Evolutionary conservation across 1,140 invertebrate species (phyloP).

Genomic region (Steinernema khuongi): DNA sequence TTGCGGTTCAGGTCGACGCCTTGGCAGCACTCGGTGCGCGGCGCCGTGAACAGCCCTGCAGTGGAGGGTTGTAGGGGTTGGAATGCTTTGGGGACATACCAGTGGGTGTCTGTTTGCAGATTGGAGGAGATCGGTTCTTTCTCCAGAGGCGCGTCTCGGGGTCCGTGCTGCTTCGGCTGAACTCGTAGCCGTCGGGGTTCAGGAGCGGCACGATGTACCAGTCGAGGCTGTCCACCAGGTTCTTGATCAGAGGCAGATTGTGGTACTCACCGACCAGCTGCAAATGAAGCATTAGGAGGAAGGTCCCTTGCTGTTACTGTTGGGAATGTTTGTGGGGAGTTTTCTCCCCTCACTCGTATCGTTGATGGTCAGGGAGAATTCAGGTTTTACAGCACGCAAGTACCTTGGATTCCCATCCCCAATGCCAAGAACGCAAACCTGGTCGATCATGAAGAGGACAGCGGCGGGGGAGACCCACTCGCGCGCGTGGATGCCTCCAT

Average conservation of each 20-base stretch:
- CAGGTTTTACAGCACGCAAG: neutral
- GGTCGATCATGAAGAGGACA: constrained; percentile 60
- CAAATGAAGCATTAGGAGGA: constrained; percentile 20
- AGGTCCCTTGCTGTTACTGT: neutral
- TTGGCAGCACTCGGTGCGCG: constrained; percentile 52
- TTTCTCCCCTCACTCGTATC: neutral
- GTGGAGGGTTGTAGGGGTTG: neutral
- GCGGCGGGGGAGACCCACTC: constrained; percentile 62
- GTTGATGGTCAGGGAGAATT: neutral
- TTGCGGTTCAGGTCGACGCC: constrained; percentile 52
- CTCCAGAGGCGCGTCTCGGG: constrained; percentile 55
- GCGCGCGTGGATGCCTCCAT: constrained; percentile 61
- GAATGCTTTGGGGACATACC: neutral
- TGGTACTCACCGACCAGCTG: constrained; percentile 55
- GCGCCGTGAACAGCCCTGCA: constrained; percentile 50
- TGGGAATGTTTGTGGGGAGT: too few relatives aligned
- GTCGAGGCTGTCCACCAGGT: constrained; percentile 53
- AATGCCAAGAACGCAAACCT: constrained; percentile 32
- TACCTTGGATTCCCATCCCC: neutral
- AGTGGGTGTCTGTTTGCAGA: constrained; percentile 36
- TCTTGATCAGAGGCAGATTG: constrained; percentile 43
- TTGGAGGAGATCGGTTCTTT: constrained; percentile 56
- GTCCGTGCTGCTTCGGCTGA: constrained; percentile 48
- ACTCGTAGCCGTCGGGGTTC: constrained; percentile 57
- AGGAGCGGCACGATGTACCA: constrained; percentile 58